Percentiles rank a stretch among this genome's conserved stretches.
phyloP scores from a whole-genome alignment of 2,888 invertebrate species.

The Seira musarum region DNA sequence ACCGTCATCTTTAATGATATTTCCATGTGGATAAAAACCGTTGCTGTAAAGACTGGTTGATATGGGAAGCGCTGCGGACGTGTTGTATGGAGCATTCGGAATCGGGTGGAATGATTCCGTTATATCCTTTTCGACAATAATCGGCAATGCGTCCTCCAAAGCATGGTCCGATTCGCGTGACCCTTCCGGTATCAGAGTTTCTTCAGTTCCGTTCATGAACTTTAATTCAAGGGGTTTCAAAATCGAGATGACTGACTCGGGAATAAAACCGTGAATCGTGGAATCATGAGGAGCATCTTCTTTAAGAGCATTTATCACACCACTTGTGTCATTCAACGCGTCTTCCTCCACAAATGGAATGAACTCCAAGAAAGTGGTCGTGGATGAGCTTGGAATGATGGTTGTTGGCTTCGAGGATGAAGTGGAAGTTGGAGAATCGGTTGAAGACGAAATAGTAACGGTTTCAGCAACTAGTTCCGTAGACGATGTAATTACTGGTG shows the following conservation, averaged over 20 bases:
- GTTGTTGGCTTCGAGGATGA: constrained; percentile 63
- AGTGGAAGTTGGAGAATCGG: constrained; percentile 8
- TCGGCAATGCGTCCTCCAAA: constrained; percentile 15
- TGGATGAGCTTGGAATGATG: no score
- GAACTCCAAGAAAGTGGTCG: constrained; percentile 73
- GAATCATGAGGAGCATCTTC: no score
- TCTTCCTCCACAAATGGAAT: constrained; percentile 91
- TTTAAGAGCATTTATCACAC: no score
- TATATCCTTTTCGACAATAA: constrained; percentile 48
- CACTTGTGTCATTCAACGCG: constrained; percentile 75
- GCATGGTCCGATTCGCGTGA: constrained; percentile 18
- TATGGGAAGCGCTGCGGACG: constrained; percentile 30
- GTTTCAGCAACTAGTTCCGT: constrained; percentile 52
- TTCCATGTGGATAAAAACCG: constrained; percentile 63
- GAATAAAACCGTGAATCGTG: no score
- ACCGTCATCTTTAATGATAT: constrained; percentile 33
- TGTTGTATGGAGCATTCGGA: neutral
- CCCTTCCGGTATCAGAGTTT: neutral
- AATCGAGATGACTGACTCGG: neutral
- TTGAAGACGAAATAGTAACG: neutral
- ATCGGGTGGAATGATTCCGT: no score
- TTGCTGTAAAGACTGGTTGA: constrained; percentile 67
- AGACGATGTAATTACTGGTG: constrained; percentile 58
- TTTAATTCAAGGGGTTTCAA: constrained; percentile 45
- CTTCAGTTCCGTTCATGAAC: constrained; percentile 33